Evolutionary conservation across 2,888 invertebrate genomes (phyloP).

Genomic region (Capitulum mitella): DNA sequence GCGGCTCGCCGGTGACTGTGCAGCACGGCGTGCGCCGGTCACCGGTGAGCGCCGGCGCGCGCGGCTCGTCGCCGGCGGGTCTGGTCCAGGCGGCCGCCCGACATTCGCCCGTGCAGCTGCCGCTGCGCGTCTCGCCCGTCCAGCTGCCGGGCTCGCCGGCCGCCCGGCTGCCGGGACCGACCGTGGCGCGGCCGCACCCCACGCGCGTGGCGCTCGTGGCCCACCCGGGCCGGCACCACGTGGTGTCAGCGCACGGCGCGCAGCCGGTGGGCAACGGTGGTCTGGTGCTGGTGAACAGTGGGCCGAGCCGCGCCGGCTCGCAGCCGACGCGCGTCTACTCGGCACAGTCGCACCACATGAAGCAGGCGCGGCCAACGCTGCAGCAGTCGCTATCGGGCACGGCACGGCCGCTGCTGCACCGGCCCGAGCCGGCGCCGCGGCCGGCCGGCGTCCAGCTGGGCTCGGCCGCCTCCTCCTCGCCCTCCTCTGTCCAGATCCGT

Average conservation of each 20-base stretch:
- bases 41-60: slow-evolving; percentile 1
- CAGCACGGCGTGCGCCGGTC: not conserved
- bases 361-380: slow-evolving; percentile 16
- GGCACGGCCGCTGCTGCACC: not conserved
- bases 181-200: slow-evolving; percentile 35
- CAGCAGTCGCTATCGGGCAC: slow-evolving; percentile 3
- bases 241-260: not conserved
- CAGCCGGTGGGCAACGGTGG: slow-evolving; percentile 18
- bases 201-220: slow-evolving; percentile 37
- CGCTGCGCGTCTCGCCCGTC: slow-evolving; percentile 26
- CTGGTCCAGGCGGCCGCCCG: slow-evolving; percentile 11
- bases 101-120: slow-evolving; percentile 42
- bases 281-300: slow-evolving; percentile 1
- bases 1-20: not conserved
- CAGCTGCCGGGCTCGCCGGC: slow-evolving; percentile 29
- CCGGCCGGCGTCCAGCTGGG: not conserved
- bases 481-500: not conserved
- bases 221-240: slow-evolving; percentile 11
- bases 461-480: not conserved
- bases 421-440: not conserved
- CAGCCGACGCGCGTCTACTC: slow-evolving; percentile 18
- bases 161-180: slow-evolving; percentile 42
- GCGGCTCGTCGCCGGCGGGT: not conserved
- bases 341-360: not conserved
- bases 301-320: not conserved